phyloP scores from a whole-genome alignment of 2,113 vertebrate species.

The Passer domesticus region DNA sequence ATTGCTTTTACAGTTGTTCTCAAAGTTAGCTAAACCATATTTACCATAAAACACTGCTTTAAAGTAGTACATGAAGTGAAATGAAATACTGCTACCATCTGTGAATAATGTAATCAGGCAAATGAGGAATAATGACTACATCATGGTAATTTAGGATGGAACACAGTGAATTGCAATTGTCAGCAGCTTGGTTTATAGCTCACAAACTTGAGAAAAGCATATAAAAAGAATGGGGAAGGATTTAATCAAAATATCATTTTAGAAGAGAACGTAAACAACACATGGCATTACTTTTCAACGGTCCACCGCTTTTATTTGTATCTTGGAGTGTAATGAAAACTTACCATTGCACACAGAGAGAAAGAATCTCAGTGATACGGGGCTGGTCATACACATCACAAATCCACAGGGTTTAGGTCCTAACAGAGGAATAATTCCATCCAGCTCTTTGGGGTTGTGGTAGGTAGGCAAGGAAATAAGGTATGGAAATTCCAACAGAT shows the following conservation, averaged over 20 bases:
- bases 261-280: neutral
- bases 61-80: neutral
- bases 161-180: slow-evolving; percentile 54
- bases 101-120: slow-evolving; percentile 55
- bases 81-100: slow-evolving; percentile 38
- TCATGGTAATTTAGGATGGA: slow-evolving; percentile 40
- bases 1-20: neutral
- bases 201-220: slow-evolving; percentile 21
- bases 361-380: neutral
- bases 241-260: slow-evolving; percentile 21
- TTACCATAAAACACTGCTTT: neutral
- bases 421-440: neutral
- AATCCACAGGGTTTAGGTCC: neutral
- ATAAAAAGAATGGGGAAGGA: neutral
- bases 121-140: slow-evolving; percentile 54
- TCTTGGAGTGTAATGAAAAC: neutral
- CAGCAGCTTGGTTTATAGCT: slow-evolving; percentile 48
- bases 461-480: neutral
- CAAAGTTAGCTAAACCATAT: neutral
- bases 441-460: neutral
- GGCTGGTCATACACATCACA: neutral
- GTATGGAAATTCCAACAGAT: neutral
- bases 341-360: accelerated
- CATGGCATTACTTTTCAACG: neutral
- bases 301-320: neutral